These are phyloP conservation scores for Tachuris rubrigastra DNA, from an alignment of 2,113 vertebrate genomes.

Conservation along the genomic window DNA sequence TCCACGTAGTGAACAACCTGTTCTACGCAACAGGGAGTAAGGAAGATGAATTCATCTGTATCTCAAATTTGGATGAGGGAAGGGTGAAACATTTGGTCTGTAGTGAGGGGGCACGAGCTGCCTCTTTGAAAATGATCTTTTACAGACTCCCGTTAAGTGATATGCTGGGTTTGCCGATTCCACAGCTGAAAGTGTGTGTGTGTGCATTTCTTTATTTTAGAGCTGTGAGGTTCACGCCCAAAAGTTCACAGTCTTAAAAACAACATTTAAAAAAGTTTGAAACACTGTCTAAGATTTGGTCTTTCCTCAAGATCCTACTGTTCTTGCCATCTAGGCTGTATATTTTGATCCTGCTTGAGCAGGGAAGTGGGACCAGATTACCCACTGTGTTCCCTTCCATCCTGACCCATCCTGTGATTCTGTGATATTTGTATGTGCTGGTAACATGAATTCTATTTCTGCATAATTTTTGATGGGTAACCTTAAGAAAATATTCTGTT, in stretches of 20 bases:
- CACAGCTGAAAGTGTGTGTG: not conserved
- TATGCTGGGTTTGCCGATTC: not conserved
- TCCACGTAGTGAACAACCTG: constrained; percentile 12
- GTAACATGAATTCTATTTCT: not conserved
- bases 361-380: not conserved
- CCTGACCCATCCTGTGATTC: not conserved
- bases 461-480: not conserved
- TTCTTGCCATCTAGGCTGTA: not conserved
- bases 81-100: constrained; percentile 18
- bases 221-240: not conserved
- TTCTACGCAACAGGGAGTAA: constrained; percentile 32
- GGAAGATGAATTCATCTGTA: constrained; percentile 32
- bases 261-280: not conserved
- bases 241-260: not conserved
- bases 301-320: not conserved
- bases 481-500: not conserved
- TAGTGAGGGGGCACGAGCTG: not conserved
- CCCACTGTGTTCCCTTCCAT: not conserved
- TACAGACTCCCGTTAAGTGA: not conserved
- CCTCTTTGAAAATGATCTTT: not conserved
- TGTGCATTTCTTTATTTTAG: not conserved
- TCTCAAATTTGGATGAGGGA: not conserved
- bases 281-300: not conserved
- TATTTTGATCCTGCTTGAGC: not conserved
- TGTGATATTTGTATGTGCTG: not conserved